These are phyloP conservation scores for Corythornis cristatus DNA, from an alignment of 2,113 vertebrate species.

Conservation along the genomic window DNA sequence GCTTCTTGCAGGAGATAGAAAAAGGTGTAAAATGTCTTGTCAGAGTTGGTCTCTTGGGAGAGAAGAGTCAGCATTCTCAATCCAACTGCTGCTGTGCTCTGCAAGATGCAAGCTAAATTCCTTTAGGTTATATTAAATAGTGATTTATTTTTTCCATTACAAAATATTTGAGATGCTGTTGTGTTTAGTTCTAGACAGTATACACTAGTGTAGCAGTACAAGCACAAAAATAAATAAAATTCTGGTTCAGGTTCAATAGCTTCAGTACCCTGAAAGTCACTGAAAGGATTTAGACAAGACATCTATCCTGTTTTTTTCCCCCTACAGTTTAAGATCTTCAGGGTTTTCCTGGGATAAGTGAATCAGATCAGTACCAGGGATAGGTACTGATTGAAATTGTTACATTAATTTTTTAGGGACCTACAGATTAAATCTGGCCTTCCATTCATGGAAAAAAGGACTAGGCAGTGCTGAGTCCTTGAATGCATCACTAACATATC, in stretches of 20 bases:
- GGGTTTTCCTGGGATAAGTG: background rate
- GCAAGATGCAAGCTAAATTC: background rate
- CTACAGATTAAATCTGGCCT: background rate
- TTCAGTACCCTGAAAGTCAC: background rate
- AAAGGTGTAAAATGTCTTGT: background rate
- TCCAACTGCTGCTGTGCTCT: background rate
- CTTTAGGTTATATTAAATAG: background rate
- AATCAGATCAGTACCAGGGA: too few species aligned
- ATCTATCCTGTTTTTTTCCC: background rate
- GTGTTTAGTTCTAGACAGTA: background rate
- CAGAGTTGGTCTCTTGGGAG: accelerated
- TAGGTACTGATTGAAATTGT: background rate
- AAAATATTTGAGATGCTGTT: background rate
- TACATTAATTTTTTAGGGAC: background rate
- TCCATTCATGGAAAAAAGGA: background rate
- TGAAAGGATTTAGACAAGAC: background rate
- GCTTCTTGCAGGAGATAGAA: background rate
- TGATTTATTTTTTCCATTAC: background rate
- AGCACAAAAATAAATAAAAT: background rate
- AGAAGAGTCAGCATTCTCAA: background rate
- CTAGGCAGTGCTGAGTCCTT: background rate
- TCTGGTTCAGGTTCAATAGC: background rate
- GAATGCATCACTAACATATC: background rate
- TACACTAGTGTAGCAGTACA: background rate
- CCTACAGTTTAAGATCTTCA: background rate